Conservation (phyloP, 2,888 invertebrate genomes). For the Sipunculus nudus region DNA sequence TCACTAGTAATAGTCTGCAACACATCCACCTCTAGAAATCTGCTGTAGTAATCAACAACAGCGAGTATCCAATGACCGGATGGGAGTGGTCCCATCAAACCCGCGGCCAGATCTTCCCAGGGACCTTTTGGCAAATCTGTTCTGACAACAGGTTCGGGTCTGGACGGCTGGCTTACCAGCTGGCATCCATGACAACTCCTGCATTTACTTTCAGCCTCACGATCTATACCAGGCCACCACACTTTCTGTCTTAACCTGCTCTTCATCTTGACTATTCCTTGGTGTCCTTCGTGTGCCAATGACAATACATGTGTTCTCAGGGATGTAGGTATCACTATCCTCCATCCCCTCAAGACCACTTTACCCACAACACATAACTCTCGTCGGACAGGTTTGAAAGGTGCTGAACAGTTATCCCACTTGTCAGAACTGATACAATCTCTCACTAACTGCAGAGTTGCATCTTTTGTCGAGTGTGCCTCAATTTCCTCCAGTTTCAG, state of each 20-base stretch:
- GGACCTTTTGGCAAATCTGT: slow-evolving; percentile 24
- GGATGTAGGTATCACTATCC: slow-evolving; percentile 21
- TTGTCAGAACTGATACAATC: neutral
- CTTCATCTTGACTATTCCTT: slow-evolving; percentile 25
- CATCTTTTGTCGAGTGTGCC: neutral
- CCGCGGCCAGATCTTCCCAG: slow-evolving; percentile 27
- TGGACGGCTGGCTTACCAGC: slow-evolving; percentile 7
- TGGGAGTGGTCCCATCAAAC: slow-evolving; percentile 29
- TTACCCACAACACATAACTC: slow-evolving; percentile 8
- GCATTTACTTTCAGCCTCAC: slow-evolving; percentile 22
- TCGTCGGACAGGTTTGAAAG: neutral
- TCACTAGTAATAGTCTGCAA: neutral
- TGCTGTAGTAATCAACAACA: slow-evolving; percentile 10
- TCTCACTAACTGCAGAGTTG: neutral
- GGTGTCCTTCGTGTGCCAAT: slow-evolving; percentile 41
- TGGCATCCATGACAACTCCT: slow-evolving; percentile 37
- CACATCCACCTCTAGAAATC: slow-evolving; percentile 10
- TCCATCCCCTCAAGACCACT: slow-evolving; percentile 7
- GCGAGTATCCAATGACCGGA: slow-evolving; percentile 14
- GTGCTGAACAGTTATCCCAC: neutral
- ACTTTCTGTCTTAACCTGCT: slow-evolving; percentile 34
- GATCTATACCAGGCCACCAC: slow-evolving; percentile 45
- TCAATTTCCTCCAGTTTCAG: neutral
- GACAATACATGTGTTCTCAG: slow-evolving; percentile 23
- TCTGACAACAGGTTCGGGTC: slow-evolving; percentile 24